Evolutionary conservation across 2,797 vertebrate species (phyloP).

Genomic region (Bradypus variegatus): DNA sequence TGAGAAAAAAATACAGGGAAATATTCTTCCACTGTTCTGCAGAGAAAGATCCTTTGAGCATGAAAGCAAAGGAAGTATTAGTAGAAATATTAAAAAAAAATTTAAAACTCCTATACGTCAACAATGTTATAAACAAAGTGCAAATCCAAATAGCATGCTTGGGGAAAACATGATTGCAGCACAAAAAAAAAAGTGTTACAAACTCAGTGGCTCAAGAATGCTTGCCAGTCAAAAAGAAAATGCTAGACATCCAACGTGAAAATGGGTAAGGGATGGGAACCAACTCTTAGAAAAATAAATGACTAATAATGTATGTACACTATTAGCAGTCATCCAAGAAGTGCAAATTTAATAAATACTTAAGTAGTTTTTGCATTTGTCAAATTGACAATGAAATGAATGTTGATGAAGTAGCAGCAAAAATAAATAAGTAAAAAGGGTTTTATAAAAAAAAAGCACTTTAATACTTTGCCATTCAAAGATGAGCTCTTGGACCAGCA

Average conservation of each 20-base stretch:
- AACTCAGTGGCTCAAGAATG: background rate
- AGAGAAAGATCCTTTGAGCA: background rate
- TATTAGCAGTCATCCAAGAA: background rate
- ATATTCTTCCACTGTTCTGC: background rate
- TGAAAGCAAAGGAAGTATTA: background rate
- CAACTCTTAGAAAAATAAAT: background rate
- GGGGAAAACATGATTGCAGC: background rate
- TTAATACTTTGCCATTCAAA: background rate
- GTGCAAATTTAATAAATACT: background rate
- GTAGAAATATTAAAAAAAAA: conserved; percentile 18
- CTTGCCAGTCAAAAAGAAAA: background rate
- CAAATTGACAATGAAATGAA: background rate
- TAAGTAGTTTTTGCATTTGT: background rate
- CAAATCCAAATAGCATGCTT: background rate
- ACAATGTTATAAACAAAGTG: background rate
- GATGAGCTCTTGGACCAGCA: background rate
- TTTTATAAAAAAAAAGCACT: too few species aligned
- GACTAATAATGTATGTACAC: background rate
- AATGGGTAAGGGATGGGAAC: background rate
- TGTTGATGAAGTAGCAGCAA: background rate
- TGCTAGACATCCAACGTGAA: background rate
- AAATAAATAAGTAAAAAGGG: background rate
- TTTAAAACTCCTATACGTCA: background rate
- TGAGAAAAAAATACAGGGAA: background rate
- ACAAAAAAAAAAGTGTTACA: background rate